Base-by-base conservation (phyloP, 2,113 vertebrate genomes). In the Catharus fuscescens region DNA sequence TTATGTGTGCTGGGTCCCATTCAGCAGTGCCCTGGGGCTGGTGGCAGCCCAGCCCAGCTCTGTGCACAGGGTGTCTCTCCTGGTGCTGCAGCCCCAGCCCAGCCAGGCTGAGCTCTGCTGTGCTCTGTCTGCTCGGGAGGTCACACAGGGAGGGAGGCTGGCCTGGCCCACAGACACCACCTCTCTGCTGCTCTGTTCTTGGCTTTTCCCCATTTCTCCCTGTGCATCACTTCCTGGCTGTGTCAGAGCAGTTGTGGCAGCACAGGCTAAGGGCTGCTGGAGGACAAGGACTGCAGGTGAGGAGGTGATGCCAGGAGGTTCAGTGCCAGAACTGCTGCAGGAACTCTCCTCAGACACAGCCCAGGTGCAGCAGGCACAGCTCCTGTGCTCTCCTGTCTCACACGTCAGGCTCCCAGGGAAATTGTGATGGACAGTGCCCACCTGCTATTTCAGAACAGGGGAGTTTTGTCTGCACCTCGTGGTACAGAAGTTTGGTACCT, bases 301-400 rank as follows among this genome's bases (percentile, higher is more conserved):
- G 29, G 36, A 61, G 3, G 6, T 40, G n/a, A 38, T 83, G 31
- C 38, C 71, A 40, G 52, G 38, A 57, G 28, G 42, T 67, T 47
- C 2, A 17, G 18, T 8, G n/a, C 14, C 57, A 62, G 38, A 83
- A 24, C 57, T 66, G 28, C 47, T 36, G 18, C 57, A 62, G 66
- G 69, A 76, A 54, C 0, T 2, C 28, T 86, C 28, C 53, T 86
- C 59, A 42, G 25, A 50, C 16, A 45, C 53, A 45, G 5, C 5
- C 13, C 34, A 52, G 25, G 25, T 2, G 3, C 32, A 50, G 44
- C n/a, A 48, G 57, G 14, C 1, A 2, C 38, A 86, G 38, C 9
- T 38, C 18, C 24, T 0, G 5, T 36, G 38, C 44, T 65, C 6
- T 0, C 8, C 34, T 20, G 32, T 0, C 25, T 76, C 8, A 0